Conservation (phyloP, 2,888 invertebrate genomes). For the Dendrolimus houi region DNA sequence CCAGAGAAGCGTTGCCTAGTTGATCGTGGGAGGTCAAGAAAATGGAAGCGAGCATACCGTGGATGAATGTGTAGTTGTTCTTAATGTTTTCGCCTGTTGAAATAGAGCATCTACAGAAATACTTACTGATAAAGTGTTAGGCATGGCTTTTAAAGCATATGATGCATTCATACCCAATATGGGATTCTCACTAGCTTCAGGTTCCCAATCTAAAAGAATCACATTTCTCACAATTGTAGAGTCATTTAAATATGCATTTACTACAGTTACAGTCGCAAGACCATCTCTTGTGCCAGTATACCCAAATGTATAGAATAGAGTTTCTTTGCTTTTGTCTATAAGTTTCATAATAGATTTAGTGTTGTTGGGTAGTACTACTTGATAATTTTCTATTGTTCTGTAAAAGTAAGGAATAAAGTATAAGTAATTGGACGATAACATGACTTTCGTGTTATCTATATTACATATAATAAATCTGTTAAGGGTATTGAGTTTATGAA, state of each 20-base stretch:
- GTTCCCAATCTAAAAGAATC: slow-evolving; percentile 12
- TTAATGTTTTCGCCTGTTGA: too few species aligned
- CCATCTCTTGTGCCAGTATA: slow-evolving; percentile 3
- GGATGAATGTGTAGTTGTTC: too few species aligned
- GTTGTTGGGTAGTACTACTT: neutral
- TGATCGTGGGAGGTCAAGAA: too few species aligned
- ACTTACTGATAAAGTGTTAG: slow-evolving; percentile 9
- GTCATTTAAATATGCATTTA: slow-evolving; percentile 1
- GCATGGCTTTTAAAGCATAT: slow-evolving; percentile 7
- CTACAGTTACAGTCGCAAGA: slow-evolving; percentile 2
- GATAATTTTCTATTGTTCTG: slow-evolving; percentile 3
- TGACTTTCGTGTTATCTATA: too few species aligned
- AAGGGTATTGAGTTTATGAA: too few species aligned
- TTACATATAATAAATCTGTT: too few species aligned
- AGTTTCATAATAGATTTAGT: neutral
- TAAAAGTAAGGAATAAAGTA: neutral
- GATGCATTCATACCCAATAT: slow-evolving; percentile 2
- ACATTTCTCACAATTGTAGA: slow-evolving; percentile 6
- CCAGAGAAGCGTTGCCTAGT: too few species aligned
- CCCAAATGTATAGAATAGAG: slow-evolving; percentile 10
- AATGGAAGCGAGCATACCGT: too few species aligned
- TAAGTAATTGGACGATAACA: too few species aligned
- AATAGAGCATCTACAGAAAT: neutral
- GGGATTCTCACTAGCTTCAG: slow-evolving; percentile 9
- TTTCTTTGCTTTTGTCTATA: neutral